Evolutionary conservation across 2,888 invertebrate species (phyloP), one percentile per base, ranked within the genome.

Genomic region (Cordilura impudica): DNA sequence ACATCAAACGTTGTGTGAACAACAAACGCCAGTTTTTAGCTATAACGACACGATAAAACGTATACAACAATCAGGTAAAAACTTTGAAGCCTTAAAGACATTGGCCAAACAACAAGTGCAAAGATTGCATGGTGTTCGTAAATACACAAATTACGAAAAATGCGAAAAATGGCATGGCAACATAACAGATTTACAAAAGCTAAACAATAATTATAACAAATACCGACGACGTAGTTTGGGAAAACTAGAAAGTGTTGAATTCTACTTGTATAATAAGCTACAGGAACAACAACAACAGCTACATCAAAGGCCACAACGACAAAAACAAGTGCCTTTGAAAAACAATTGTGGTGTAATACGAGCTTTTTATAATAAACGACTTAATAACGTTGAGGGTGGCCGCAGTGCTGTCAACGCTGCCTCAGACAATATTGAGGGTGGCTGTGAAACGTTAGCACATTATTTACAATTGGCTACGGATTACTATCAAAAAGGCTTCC

Each of bases 401-500:
- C 10, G 19, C 49, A 49, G 6, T 23, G 14, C 0, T 39, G 2
- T 39, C 14, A 2, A 5, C 26, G 14, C 2, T 23, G 23, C 1
- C 10, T 39, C 66, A 16, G 71, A 58, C 31, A 7, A 51, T 49
- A 26, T 14, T 65, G 21, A 7, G 58, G 43, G 18, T 43, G 45
- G 49, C 16, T 23, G 47, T 47, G 56, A 53, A 47, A 60, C 78
- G 12, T 31, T 78, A 82, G 16, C 81, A 82, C 70, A 83, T 80
- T 74, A 84, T 85, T 81, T 84, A 84, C 83, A 86, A 86, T 82
- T 89, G 83, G 90, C 90, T 74, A 85, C 84, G 56, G 85, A 87
- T 72, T 88, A 87, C 80, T 90, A 89, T 82, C 84, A 89, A 82
- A 85, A 87, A 65, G 88, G 88, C 69, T 86, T 88, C 84, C 85